Evolutionary conservation across 2,797 vertebrate genomes (phyloP), one percentile per base, ranked within the genome.

Genomic region (Poeciliopsis turneri): DNA sequence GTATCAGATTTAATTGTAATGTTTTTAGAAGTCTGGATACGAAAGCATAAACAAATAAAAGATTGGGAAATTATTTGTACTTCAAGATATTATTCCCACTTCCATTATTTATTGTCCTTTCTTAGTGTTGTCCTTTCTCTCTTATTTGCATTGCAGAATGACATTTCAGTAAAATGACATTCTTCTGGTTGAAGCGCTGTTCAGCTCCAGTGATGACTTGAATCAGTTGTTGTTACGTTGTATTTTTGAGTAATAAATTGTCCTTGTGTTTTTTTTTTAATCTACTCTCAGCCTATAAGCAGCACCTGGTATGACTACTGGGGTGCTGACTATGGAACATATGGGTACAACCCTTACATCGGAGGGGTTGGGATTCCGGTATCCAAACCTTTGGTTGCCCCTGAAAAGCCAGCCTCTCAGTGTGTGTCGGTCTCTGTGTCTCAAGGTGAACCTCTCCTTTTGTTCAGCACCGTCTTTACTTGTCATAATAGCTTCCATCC

Each of bases 271-370:
- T 66, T 64, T n/a, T 77, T 43, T 43, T 75, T 55, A 1, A 57
- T 68, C 69, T 15, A 13, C 8, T 47, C 13, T 23, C 87, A 99
- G 98, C 98, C 98, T 68, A 99, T 99, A 94, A 99, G 98, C 95
- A 99, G 98, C 92, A 99, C 98, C 5, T 99, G 98, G 98, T 99
- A 99, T 6, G 98, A 99, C 94, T 99, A 99, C 90, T 99, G 98
- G 98, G 98, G 98, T 57, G 96, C 98, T 28, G 98, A 99, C 91
- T 99, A 98, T 83, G 97, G 97, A 57, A 98, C 98, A 0, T 99
- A 99, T 76, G 99, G 97, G 90, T 99, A 99, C 92, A 99, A 98
- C 90, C 97, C 98, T 16, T 99, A 99, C 83, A 97, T 98, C 66
- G 98, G 98, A 74, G 97, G 98, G 1, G 96, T 98, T 84, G 98